Base-by-base conservation (phyloP, 2,113 vertebrate genomes). In the Isurus oxyrinchus region DNA sequence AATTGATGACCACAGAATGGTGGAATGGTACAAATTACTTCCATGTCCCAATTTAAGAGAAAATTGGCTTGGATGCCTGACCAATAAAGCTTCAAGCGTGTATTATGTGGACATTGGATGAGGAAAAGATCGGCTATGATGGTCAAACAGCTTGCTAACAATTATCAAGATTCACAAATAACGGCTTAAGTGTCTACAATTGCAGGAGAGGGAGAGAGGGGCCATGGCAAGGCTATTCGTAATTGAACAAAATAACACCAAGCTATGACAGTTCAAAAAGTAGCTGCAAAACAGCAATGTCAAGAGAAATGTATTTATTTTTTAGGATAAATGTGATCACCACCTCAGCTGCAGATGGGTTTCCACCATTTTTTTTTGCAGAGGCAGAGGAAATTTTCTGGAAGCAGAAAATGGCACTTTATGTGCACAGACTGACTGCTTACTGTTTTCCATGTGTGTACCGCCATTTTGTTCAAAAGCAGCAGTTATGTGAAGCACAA, bases 381-480 rank as follows among this genome's bases (percentile, higher is more conserved):
- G 21, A 69, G 66, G 40, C 35, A 19, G 40, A 76, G 13, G 66
- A 72, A 49, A 72, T 95, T 16, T 49, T 55, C 44, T 19, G 2
- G 3, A 27, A 53, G 44, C 93, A 67, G n/a, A 69, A 95, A 49
- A 40, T 95, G 63, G 19, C n/a, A 69, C 67, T 72, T 25, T 53
- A 72, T 13, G 4, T 27, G 49, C 94, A 72, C 10, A 13, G 67
- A 53, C 66, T 14, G 21, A 49, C 40, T 76, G 53, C 53, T 55
- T 55, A 31, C 44, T 35, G 16, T 40, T 31, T 49, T 69, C 44
- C 23, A 55, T 35, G 25, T n/a, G 25, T 6, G 7, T 72, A 35
- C 67, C 66, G 53, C 67, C 94, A 95, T 95, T 95, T 72, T 95
- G 66, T 95, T 95, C 23, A 72, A 95, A 95, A 44, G 63, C 10